Evolutionary conservation across 2,888 invertebrate genomes (phyloP), one percentile per base, ranked within the genome.

Genomic region (Hirtodrosophila duncani): DNA sequence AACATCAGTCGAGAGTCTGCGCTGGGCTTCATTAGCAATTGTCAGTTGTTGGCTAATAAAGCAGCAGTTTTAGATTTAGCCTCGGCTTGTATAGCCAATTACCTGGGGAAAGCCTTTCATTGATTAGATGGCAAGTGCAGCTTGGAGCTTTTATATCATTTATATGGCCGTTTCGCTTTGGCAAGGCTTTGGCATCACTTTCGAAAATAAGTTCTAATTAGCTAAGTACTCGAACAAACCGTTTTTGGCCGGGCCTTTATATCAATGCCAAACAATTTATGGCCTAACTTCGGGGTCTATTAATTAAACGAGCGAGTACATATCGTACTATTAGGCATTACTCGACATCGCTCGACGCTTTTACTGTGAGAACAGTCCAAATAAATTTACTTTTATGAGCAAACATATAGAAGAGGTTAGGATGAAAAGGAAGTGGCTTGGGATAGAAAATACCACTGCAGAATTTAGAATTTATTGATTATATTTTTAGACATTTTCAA

Each of bases 201-300:
- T n/a, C n/a, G n/a, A n/a, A n/a, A n/a, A n/a, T n/a, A 34, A 41
- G 10, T 71, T 31, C 67, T 50, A 69, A 70, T 69, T 75, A 75
- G 63, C 71, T 59, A 69, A 56, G 46, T 55, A 42, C 46, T 21
- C 33, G 37, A n/a, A n/a, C 50, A 49, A 41, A 14, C 23, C 4
- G 13, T 7, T 13, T 11, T 3, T n/a, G 27, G 23, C 4, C 23
- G 23, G 30, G 29, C 24, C 9, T 45, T 39, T 33, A 33, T 31
- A 27, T 23, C 36, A 23, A 8, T 8, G 21, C 24, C 24, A 39
- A 38, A 14, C 23, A 50, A 70, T 71, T 71, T 63, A 75, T 59
- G 29, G 34, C 48, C 55, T 36, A 26, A 37, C 50, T 56, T 59
- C 63, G 42, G 26, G 51, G 52, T 17, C 57, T 53, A 70, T 70